Base-by-base conservation (phyloP, 2,888 invertebrate species). In the Drepanosiphum platanoidis region DNA sequence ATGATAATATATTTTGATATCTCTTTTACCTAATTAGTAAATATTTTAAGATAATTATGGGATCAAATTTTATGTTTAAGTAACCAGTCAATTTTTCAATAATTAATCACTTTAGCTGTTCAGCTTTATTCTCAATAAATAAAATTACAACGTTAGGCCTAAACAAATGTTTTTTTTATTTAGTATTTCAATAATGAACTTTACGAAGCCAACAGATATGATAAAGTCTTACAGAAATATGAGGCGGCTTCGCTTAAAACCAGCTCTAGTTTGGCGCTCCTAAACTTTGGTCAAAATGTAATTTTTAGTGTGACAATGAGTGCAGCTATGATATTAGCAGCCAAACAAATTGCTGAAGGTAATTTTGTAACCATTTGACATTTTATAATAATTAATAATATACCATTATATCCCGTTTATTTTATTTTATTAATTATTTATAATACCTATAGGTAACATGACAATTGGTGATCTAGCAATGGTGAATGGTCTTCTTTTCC, bases 121-220 rank as follows among this genome's bases (percentile, higher is more conserved):
- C n/a, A n/a, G n/a, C n/a, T n/a, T n/a, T n/a, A n/a, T n/a, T n/a
- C n/a, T n/a, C n/a, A n/a, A n/a, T n/a, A n/a, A n/a, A n/a, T n/a
- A n/a, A n/a, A 52, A 52, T 18, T 18, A 52, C 22, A 52, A 64
- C 52, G 64, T 83, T 70, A n/a, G n/a, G 11, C 83, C 46, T 30
- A 61, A 46, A 61, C 4, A 46, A 71, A 34, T 86, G 77, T 78
- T 86, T 87, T 88, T 87, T 88, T 87, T 86, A 90, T 91, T 72
- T 90, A 97, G 95, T 99, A 99, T 90, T 99, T 99, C 90, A 98
- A 97, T 91, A 99, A 99, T 90, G 99, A 99, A 90, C 92, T 93
- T 88, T 98, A 95, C 90, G 99, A 99, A 91, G 94, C 96, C 0
- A 91, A 94, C 84, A 93, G 96, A 87, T 99, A 99, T 89, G 97